phyloP scores from a whole-genome alignment of 1,140 invertebrate species.

The Dendrolimus punctatus region DNA sequence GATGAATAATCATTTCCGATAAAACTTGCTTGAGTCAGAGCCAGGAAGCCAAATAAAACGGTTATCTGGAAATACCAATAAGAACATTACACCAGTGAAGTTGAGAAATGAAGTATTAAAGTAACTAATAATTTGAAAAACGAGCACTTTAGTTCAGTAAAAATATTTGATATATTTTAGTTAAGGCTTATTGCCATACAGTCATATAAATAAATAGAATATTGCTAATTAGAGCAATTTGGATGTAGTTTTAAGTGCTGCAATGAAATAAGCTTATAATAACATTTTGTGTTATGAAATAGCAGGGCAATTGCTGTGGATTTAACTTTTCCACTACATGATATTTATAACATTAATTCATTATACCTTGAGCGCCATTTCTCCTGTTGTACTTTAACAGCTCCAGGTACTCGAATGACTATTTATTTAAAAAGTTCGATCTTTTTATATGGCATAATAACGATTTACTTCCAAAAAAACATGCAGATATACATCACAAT shows the following conservation, averaged over 20 bases:
- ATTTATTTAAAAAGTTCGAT: slow-evolving; percentile 3
- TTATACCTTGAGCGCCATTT: slow-evolving; percentile 10
- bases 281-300: neutral
- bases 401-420: slow-evolving; percentile 3
- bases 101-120: no score
- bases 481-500: slow-evolving; percentile 21
- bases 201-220: no score
- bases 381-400: slow-evolving; percentile 1
- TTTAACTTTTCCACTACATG: no score
- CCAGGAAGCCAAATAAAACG: slow-evolving; percentile 14
- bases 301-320: no score
- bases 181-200: no score
- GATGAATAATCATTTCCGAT: slow-evolving; percentile 5
- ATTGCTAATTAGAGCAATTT: neutral
- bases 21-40: slow-evolving; percentile 11
- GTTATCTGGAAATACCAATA: slow-evolving; percentile 17
- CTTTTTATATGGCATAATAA: slow-evolving; percentile 10
- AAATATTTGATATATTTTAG: no score
- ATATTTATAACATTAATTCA: no score
- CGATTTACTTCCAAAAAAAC: slow-evolving; percentile 9
- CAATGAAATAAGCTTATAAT: neutral
- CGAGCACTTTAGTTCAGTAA: no score
- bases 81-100: neutral
- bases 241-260: neutral
- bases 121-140: no score